Evolutionary conservation across 1,140 invertebrate genomes (phyloP).

Genomic region (Camponotus vicinus): DNA sequence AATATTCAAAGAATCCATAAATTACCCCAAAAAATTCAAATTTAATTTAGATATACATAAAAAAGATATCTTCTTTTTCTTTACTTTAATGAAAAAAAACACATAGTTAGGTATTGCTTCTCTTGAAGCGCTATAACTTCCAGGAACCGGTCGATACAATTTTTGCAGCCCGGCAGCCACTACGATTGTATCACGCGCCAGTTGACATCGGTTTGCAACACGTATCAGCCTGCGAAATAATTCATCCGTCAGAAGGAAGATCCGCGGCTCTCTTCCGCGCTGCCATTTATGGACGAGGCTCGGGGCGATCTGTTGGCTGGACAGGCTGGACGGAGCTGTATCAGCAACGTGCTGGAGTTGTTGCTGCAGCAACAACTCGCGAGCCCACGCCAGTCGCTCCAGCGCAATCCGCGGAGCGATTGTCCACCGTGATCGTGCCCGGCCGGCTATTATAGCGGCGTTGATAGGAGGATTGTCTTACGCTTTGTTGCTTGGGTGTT

Average conservation of each 20-base stretch:
- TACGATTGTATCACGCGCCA: conserved; percentile 14
- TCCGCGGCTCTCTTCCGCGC: conserved; percentile 36
- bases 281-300: conserved; percentile 66
- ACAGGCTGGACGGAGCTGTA: conserved; percentile 49
- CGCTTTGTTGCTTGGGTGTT: conserved; percentile 71
- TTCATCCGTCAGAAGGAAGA: conserved; percentile 52
- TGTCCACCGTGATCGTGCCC: conserved; percentile 62
- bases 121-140: not conserved
- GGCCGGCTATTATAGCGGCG: conserved; percentile 70
- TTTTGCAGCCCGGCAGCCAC: not conserved
- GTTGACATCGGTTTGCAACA: conserved; percentile 45
- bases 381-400: conserved; percentile 62
- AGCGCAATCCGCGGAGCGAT: conserved; percentile 63
- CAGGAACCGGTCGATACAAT: conserved; percentile 20
- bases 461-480: conserved; percentile 76
- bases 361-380: conserved; percentile 64
- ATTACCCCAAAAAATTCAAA: not conserved
- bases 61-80: not conserved
- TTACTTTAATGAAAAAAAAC: not conserved
- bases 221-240: conserved; percentile 41
- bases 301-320: conserved; percentile 59
- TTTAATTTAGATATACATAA: not conserved
- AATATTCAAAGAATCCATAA: not conserved
- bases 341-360: conserved; percentile 14
- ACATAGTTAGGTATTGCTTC: not conserved